Conservation (phyloP, 1,140 invertebrate genomes). For the Oryzaephilus surinamensis region DNA sequence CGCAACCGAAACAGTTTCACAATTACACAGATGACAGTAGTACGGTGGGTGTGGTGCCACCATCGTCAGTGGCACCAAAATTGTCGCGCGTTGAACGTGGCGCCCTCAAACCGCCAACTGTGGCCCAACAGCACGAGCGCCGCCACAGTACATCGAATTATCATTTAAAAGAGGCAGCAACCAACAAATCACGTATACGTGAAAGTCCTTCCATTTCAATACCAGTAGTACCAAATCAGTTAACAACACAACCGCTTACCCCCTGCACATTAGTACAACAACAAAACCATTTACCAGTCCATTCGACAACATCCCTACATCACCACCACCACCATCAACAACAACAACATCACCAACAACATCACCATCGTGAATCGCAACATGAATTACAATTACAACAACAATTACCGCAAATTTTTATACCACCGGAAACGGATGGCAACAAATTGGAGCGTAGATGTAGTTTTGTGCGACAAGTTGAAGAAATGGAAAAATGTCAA, state of each 20-base stretch:
- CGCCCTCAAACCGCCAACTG: slow-evolving; percentile 22
- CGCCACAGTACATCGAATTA: slow-evolving; percentile 33
- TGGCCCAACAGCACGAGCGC: slow-evolving; percentile 23
- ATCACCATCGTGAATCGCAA: no score
- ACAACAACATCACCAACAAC: slow-evolving; percentile 17
- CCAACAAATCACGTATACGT: slow-evolving; percentile 14
- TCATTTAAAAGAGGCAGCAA: slow-evolving; percentile 25
- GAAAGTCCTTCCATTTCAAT: slow-evolving; percentile 35
- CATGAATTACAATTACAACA: no score
- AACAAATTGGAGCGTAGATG: slow-evolving; percentile 31
- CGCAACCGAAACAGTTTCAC: slow-evolving; percentile 43
- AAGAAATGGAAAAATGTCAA: slow-evolving; percentile 25
- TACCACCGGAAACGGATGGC: slow-evolving; percentile 23
- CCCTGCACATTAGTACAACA: slow-evolving; percentile 17
- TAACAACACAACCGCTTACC: slow-evolving; percentile 10
- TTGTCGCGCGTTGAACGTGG: slow-evolving; percentile 30
- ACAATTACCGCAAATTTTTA: slow-evolving; percentile 33
- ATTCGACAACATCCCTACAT: slow-evolving; percentile 4
- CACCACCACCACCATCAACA: slow-evolving; percentile 13
- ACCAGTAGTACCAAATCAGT: slow-evolving; percentile 26
- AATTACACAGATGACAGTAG: slow-evolving; percentile 34
- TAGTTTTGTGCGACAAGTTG: slow-evolving; percentile 34
- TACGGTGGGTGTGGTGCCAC: no score
- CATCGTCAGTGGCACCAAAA: slow-evolving; percentile 24
- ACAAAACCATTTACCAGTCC: slow-evolving; percentile 5